Percentiles rank a stretch among this genome's conserved stretches.
These are phyloP conservation scores for Deroplatys truncata DNA, from an alignment of 2,888 invertebrate species.

Conservation along the genomic window DNA sequence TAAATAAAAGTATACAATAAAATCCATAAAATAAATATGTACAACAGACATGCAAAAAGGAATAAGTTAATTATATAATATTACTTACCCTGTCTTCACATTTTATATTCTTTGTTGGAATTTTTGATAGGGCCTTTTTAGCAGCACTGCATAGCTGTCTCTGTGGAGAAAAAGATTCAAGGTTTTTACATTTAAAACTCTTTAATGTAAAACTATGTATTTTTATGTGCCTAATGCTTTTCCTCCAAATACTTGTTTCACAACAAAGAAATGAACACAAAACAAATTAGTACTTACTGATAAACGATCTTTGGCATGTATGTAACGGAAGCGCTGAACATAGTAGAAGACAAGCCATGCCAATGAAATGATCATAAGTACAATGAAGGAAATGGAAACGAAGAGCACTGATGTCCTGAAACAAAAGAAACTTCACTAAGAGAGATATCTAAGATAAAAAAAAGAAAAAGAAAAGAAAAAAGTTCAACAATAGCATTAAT, in stretches of 20 bases:
- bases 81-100: conserved; percentile 74
- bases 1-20: too few relatives aligned
- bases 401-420: conserved; percentile 87
- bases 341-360: conserved; percentile 97
- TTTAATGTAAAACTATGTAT: background rate
- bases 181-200: background rate
- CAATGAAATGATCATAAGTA: conserved; percentile 89
- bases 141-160: conserved; percentile 87
- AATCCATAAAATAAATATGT: too few relatives aligned
- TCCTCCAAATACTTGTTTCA: too few relatives aligned
- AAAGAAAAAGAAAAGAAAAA: too few relatives aligned
- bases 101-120: conserved; percentile 85
- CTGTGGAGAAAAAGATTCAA: conserved; percentile 49
- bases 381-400: conserved; percentile 92
- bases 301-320: conserved; percentile 90
- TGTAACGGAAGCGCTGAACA: conserved; percentile 88
- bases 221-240: background rate
- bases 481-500: too few relatives aligned
- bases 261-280: background rate
- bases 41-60: background rate
- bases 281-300: conserved; percentile 59
- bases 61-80: conserved; percentile 7
- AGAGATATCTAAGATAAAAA: too few relatives aligned
- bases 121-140: conserved; percentile 89
- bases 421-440: conserved; percentile 35